Evolutionary conservation across 2,113 vertebrate species (phyloP).

Genomic region (Gallinago jamesoni): DNA sequence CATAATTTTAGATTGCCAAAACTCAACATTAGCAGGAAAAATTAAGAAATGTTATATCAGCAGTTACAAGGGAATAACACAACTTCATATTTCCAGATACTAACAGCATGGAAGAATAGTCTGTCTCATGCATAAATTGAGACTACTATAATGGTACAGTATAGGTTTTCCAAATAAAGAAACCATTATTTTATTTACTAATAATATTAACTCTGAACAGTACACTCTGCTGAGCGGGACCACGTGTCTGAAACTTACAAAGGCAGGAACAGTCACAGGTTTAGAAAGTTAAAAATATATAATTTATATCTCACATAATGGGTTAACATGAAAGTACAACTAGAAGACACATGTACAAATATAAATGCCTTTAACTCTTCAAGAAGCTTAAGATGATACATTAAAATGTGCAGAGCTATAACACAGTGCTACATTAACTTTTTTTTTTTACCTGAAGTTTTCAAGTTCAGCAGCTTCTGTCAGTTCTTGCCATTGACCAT

Average conservation of each 20-base stretch:
- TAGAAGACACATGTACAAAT: background rate
- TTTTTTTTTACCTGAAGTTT: constrained; percentile 82
- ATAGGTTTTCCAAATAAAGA: background rate
- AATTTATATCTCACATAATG: background rate
- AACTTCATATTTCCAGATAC: background rate
- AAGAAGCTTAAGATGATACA: background rate
- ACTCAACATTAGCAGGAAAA: background rate
- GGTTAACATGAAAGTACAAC: background rate
- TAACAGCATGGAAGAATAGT: background rate
- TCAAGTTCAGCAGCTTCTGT: constrained; percentile 84
- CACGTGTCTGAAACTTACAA: background rate
- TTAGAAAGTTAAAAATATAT: background rate
- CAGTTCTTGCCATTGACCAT: constrained; percentile 61
- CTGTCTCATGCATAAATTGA: background rate
- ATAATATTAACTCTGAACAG: background rate
- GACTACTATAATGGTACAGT: background rate
- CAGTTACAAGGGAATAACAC: background rate
- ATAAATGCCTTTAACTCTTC: background rate
- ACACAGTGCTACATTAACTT: background rate
- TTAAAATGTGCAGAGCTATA: background rate
- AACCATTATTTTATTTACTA: background rate
- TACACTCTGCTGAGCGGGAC: background rate
- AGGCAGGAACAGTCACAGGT: background rate
- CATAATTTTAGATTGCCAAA: background rate
- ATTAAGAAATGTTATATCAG: background rate